Conservation (phyloP, 1,140 invertebrate genomes). For the Bicyclus anynana region DNA sequence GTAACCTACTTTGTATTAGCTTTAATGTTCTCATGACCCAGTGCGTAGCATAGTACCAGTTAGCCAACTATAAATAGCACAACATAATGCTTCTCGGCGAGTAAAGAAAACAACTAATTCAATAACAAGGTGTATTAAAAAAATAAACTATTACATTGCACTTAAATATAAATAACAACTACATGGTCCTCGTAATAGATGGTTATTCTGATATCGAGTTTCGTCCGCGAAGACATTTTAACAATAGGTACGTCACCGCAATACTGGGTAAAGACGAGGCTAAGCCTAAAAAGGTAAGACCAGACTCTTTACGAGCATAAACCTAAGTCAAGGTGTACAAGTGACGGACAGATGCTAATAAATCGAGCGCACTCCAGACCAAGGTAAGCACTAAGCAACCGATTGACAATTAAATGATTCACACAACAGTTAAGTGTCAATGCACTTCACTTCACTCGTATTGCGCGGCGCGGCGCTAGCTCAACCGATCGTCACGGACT, state of each 20-base stretch:
- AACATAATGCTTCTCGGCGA: neutral
- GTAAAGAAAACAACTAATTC: slow-evolving; percentile 18
- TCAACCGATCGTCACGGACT: slow-evolving; percentile 55
- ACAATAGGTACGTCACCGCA: slow-evolving; percentile 43
- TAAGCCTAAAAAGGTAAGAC: slow-evolving; percentile 64
- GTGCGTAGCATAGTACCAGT: neutral
- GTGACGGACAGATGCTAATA: slow-evolving; percentile 44
- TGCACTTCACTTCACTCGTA: slow-evolving; percentile 70
- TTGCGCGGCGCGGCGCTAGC: slow-evolving; percentile 49
- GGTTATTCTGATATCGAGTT: slow-evolving; percentile 77
- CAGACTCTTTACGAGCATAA: slow-evolving; percentile 52
- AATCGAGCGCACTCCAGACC: slow-evolving; percentile 61
- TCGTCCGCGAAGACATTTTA: slow-evolving; percentile 74
- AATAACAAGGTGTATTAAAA: slow-evolving; percentile 18
- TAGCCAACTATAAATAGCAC: slow-evolving; percentile 1
- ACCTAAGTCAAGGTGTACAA: slow-evolving; percentile 67
- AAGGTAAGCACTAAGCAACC: slow-evolving; percentile 34
- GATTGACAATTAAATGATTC: slow-evolving; percentile 64
- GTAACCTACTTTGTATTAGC: neutral
- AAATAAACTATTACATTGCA: slow-evolving; percentile 10
- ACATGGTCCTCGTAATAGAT: slow-evolving; percentile 78
- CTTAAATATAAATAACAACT: slow-evolving; percentile 65
- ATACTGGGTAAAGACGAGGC: slow-evolving; percentile 69
- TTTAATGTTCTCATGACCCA: neutral
- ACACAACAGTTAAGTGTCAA: slow-evolving; percentile 73